Conservation (phyloP, 2,888 invertebrate genomes). For the Sylvicola cinctus region DNA sequence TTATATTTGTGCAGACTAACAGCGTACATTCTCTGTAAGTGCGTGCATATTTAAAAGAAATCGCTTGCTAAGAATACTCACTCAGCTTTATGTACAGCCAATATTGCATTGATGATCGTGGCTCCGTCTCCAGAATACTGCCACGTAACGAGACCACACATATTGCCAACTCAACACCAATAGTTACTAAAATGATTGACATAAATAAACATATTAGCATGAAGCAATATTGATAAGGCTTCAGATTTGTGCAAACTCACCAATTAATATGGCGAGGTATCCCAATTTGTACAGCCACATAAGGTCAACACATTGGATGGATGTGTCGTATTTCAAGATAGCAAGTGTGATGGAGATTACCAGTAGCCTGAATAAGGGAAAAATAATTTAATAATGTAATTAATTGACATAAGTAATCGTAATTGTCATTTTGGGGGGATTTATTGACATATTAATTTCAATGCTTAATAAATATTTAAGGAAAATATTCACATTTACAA, state of each 20-base stretch:
- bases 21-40: too few relatives aligned
- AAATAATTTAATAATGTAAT: constrained; percentile 2
- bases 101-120: constrained; percentile 54
- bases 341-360: constrained; percentile 21
- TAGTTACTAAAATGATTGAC: constrained; percentile 24
- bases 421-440: too few relatives aligned
- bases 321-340: constrained; percentile 20
- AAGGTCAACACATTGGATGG: constrained; percentile 21
- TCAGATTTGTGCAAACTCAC: constrained; percentile 17
- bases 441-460: too few relatives aligned
- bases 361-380: constrained; percentile 17
- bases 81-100: constrained; percentile 58
- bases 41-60: too few relatives aligned
- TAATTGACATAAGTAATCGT: too few relatives aligned
- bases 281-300: constrained; percentile 25
- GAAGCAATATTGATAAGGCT: not conserved
- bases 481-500: constrained; percentile 9
- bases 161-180: constrained; percentile 47
- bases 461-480: constrained; percentile 6
- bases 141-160: constrained; percentile 58
- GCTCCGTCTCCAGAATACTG: constrained; percentile 54
- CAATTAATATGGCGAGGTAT: constrained; percentile 23
- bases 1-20: too few relatives aligned
- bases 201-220: not conserved
- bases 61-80: constrained; percentile 32